Percentiles rank a stretch among this genome's conserved stretches.
Conservation (phyloP, 2,113 vertebrate genomes). For the Jacana jacana region DNA sequence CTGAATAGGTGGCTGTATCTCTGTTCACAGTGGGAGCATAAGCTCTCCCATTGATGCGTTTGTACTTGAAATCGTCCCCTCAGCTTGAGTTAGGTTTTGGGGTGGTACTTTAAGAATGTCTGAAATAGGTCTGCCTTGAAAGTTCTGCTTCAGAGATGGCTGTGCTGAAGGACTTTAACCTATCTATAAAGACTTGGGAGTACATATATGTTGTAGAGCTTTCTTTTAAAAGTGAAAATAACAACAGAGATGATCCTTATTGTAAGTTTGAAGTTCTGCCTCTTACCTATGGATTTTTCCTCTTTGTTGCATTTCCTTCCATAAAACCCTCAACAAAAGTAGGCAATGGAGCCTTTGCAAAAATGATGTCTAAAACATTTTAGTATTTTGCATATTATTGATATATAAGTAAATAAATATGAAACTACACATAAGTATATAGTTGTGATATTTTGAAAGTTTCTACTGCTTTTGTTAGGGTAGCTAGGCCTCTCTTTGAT, state of each 20-base stretch:
- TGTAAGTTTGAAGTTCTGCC: background rate
- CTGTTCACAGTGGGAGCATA: background rate
- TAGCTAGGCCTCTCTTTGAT: background rate
- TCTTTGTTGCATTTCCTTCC: background rate
- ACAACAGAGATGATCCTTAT: background rate
- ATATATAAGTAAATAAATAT: background rate
- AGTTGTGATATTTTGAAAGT: background rate
- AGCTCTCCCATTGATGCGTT: background rate
- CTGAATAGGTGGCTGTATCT: background rate
- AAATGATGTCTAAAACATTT: background rate
- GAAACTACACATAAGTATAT: background rate
- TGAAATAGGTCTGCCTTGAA: background rate
- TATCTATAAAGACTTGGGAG: background rate
- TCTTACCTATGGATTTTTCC: background rate
- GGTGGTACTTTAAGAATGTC: background rate
- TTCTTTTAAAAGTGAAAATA: background rate
- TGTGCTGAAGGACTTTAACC: background rate
- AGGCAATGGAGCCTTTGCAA: background rate
- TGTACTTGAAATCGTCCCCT: background rate
- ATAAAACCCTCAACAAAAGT: background rate
- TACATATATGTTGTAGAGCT: background rate
- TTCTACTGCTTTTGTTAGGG: background rate
- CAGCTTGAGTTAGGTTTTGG: background rate
- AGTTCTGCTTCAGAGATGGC: background rate
- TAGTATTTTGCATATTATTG: background rate